These are phyloP conservation scores for Corella eumyota DNA, from an alignment of 23 tunicate genomes.

Conservation along the genomic window DNA sequence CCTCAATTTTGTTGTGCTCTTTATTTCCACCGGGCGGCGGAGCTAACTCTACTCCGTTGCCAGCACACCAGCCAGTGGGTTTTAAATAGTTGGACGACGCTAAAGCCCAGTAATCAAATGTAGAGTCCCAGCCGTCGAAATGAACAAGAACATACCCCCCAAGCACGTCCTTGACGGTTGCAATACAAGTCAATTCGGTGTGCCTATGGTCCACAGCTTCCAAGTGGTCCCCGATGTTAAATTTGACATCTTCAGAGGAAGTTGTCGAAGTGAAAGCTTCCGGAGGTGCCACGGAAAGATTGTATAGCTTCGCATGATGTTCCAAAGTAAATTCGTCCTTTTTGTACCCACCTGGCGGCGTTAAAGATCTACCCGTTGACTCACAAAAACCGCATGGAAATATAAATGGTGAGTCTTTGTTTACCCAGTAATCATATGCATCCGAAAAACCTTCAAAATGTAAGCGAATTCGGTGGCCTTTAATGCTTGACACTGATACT, in stretches of 20 bases:
- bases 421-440: slow-evolving; percentile 47
- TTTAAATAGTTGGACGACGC: slow-evolving; percentile 21
- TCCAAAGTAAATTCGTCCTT: neutral
- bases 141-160: slow-evolving; percentile 47
- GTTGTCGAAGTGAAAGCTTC: slow-evolving; percentile 5
- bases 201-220: slow-evolving; percentile 66
- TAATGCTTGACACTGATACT: slow-evolving; percentile 22
- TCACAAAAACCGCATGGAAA: slow-evolving; percentile 74
- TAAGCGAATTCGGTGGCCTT: slow-evolving; percentile 46
- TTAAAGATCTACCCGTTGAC: slow-evolving; percentile 36
- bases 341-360: slow-evolving; percentile 15
- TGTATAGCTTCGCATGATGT: neutral
- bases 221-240: slow-evolving; percentile 24
- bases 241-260: slow-evolving; percentile 11
- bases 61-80: slow-evolving; percentile 66
- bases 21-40: slow-evolving; percentile 22
- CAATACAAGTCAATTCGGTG: slow-evolving; percentile 55
- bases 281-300: neutral
- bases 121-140: slow-evolving; percentile 66
- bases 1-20: slow-evolving; percentile 1
- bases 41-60: slow-evolving; percentile 11
- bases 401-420: slow-evolving; percentile 46
- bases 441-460: slow-evolving; percentile 49
- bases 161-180: slow-evolving; percentile 42
- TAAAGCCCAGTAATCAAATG: slow-evolving; percentile 56